phyloP scores from a whole-genome alignment of 2,113 vertebrate genomes.

The Gambusia affinis region DNA sequence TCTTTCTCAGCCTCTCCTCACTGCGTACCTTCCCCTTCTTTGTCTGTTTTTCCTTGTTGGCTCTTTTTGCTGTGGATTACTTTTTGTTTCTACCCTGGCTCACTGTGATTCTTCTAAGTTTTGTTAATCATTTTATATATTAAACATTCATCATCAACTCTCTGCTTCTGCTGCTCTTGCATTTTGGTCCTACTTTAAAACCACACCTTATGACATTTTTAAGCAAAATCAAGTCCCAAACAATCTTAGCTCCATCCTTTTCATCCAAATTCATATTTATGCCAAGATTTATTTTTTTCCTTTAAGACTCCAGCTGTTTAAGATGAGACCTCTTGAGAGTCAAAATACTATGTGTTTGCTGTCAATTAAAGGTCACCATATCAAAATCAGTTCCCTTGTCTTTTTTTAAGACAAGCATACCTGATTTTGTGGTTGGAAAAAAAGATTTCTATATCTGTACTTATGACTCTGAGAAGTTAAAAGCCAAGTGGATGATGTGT shows the following conservation, averaged over 20 bases:
- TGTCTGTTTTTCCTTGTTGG: too few species aligned
- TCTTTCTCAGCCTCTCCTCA: too few species aligned
- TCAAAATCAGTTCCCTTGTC: not conserved
- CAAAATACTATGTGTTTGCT: not conserved
- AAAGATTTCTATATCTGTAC: not conserved
- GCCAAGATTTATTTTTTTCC: not conserved
- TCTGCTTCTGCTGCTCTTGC: too few species aligned
- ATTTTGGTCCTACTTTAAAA: too few species aligned
- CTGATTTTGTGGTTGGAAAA: not conserved
- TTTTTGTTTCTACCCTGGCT: too few species aligned
- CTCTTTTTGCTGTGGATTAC: too few species aligned
- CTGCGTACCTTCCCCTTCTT: too few species aligned
- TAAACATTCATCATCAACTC: too few species aligned
- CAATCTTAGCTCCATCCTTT: not conserved
- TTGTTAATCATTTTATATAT: too few species aligned
- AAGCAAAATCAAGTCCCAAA: not conserved
- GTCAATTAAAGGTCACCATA: slow-evolving; percentile 20
- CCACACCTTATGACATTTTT: not conserved
- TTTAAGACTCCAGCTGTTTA: not conserved
- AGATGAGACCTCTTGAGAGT: not conserved
- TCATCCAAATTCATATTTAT: not conserved
- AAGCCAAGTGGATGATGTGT: slow-evolving; percentile 35
- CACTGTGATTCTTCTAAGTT: too few species aligned
- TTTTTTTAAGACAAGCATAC: slow-evolving; percentile 12
- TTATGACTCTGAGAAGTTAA: slow-evolving; percentile 34